Evolutionary conservation across 2,888 invertebrate species (phyloP), one percentile per base, ranked within the genome.

Genomic region (Leucoma salicis): DNA sequence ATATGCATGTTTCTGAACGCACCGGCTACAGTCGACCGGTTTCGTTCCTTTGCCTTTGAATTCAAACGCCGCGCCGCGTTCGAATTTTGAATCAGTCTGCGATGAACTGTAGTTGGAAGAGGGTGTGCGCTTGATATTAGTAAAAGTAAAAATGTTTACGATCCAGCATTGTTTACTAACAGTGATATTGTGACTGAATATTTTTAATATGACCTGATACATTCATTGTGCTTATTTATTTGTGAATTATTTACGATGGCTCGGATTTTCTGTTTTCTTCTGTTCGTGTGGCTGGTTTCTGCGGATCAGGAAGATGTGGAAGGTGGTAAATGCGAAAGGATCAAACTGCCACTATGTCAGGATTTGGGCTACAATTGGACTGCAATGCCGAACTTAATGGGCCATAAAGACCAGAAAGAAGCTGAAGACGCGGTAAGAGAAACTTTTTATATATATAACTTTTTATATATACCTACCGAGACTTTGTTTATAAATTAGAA

Each of bases 291-390:
- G 74, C 73, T 81, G 74, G 77, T 78, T 51, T 72, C 82, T 53
- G 83, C 87, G 57, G 85, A 84, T 53, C 83, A 86, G 59, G 85
- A 88, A 51, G 78, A 87, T 62, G 56, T 66, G 51, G 80, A 91
- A 63, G 85, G 87, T 69, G 87, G 83, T 39, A 93, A 93, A 74
- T 97, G 97, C 81, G 95, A 96, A 83, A 91, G 92, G 67, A 96
- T 97, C 70, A 91, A 91, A 40, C 93, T 95, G 45, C 93, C 95
- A 31, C 91, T 95, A 81, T 97, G 97, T 77, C 93, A 93, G 75
- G 95, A 95, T 65, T 89, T 97, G 74, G 93, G 95, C 59, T 97
- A 97, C 87, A 96, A 96, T 84, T 92, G 94, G 86, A 97, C 97
- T 15, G 92, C 92, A 21, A 94, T 96, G 95, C 97, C 97, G 36